phyloP scores from a whole-genome alignment of 2,797 vertebrate genomes.

The Notolabrus celidotus region DNA sequence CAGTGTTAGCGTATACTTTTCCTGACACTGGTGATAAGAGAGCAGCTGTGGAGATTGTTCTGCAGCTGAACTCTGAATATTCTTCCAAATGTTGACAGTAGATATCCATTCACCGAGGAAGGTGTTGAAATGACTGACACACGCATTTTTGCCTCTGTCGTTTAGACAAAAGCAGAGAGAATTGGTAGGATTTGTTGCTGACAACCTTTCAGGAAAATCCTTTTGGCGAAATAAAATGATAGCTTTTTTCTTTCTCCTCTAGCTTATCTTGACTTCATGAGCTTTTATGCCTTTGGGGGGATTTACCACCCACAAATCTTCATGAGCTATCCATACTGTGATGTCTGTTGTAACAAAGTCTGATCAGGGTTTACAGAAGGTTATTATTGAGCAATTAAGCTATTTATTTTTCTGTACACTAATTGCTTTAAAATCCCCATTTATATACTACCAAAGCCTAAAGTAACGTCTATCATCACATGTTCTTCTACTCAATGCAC shows the following conservation, averaged over 20 bases:
- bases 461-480: too few relatives aligned
- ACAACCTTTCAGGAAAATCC: constrained; percentile 5
- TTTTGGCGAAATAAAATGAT: neutral
- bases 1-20: constrained; percentile 55
- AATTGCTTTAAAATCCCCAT: too few relatives aligned
- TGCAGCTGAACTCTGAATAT: constrained; percentile 25
- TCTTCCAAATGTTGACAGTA: constrained; percentile 43
- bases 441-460: too few relatives aligned
- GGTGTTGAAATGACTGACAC: constrained; percentile 36
- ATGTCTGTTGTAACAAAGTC: too few relatives aligned
- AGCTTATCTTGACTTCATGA: neutral
- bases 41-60: constrained; percentile 55
- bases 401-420: too few relatives aligned
- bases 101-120: constrained; percentile 39
- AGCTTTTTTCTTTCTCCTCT: neutral
- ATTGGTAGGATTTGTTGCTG: constrained; percentile 10
- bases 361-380: too few relatives aligned
- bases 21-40: constrained; percentile 65
- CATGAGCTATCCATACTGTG: too few relatives aligned
- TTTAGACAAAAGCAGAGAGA: constrained; percentile 24
- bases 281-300: neutral
- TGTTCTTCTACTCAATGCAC: too few relatives aligned
- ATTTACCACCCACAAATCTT: neutral
- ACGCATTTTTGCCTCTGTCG: constrained; percentile 39
- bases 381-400: too few relatives aligned